A percentile compares a stretch with the other conserved stretches of the same genome.
phyloP scores from a whole-genome alignment of 2,888 invertebrate species.

The Empis livida region DNA sequence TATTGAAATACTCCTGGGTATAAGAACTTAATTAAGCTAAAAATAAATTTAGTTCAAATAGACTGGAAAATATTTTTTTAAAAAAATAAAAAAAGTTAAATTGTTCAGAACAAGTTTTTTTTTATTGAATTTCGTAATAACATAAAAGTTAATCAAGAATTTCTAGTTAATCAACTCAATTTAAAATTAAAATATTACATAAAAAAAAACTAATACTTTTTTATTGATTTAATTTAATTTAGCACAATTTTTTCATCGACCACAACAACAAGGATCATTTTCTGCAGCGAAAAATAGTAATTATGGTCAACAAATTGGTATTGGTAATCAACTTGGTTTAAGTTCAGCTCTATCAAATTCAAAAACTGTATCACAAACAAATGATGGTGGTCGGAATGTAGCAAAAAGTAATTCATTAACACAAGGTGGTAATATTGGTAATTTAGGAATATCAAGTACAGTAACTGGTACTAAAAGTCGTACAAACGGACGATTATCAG shows the following conservation, averaged over 20 bases:
- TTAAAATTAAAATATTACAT: too few relatives aligned
- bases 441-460: constrained; percentile 27
- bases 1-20: too few relatives aligned
- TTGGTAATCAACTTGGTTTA: constrained; percentile 9
- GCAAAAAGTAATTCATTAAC: constrained; percentile 22
- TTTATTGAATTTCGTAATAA: too few relatives aligned
- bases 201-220: too few relatives aligned
- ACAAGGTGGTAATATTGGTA: constrained; percentile 23
- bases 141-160: too few relatives aligned
- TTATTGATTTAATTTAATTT: background rate
- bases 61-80: too few relatives aligned
- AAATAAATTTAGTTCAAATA: too few relatives aligned
- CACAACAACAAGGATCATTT: constrained; percentile 18
- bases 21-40: too few relatives aligned
- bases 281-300: constrained; percentile 24
- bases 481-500: constrained; percentile 22
- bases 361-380: constrained; percentile 19
- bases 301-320: constrained; percentile 7
- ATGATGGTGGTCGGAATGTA: constrained; percentile 17
- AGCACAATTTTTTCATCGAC: constrained; percentile 16
- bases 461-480: constrained; percentile 22
- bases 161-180: too few relatives aligned
- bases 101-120: too few relatives aligned
- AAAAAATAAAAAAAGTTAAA: too few relatives aligned
- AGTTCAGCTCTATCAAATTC: constrained; percentile 22